Evolutionary conservation across 1,140 invertebrate species (phyloP).

Genomic region (Orussus abietinus): DNA sequence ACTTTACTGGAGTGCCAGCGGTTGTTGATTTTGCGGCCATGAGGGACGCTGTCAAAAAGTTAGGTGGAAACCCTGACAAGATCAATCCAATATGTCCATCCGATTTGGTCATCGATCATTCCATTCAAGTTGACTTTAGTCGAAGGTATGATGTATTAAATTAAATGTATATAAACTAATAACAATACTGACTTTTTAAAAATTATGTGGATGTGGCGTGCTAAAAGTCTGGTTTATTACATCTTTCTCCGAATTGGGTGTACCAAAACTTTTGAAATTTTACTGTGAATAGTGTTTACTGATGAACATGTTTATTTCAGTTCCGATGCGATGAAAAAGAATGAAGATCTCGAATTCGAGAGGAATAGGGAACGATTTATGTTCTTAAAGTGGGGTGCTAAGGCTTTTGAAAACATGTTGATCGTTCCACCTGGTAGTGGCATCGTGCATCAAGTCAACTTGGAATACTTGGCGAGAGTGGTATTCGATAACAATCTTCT

Average conservation of each 20-base stretch:
- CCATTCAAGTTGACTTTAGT: slow-evolving; percentile 93
- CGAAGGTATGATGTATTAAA: slow-evolving; percentile 64
- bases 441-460: slow-evolving; percentile 97
- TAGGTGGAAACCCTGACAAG: slow-evolving; percentile 85
- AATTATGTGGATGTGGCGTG: too few species aligned
- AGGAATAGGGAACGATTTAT: slow-evolving; percentile 94
- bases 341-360: slow-evolving; percentile 94
- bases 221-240: slow-evolving; percentile 7
- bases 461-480: slow-evolving; percentile 94
- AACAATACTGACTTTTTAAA: slow-evolving; percentile 6
- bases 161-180: slow-evolving; percentile 10
- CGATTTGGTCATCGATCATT: slow-evolving; percentile 98
- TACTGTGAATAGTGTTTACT: neutral
- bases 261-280: slow-evolving; percentile 8
- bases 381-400: slow-evolving; percentile 97
- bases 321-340: slow-evolving; percentile 83
- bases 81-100: slow-evolving; percentile 98
- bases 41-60: slow-evolving; percentile 86
- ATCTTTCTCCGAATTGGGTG: slow-evolving; percentile 8
- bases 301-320: slow-evolving; percentile 54
- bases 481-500: slow-evolving; percentile 77
- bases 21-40: slow-evolving; percentile 99
- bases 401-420: slow-evolving; percentile 92
- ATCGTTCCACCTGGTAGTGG: slow-evolving; percentile 97
- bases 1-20: slow-evolving; percentile 95